Evolutionary conservation across 1,140 invertebrate genomes (phyloP), one percentile per base, ranked within the genome.

Genomic region (Parasteatoda tepidariorum): DNA sequence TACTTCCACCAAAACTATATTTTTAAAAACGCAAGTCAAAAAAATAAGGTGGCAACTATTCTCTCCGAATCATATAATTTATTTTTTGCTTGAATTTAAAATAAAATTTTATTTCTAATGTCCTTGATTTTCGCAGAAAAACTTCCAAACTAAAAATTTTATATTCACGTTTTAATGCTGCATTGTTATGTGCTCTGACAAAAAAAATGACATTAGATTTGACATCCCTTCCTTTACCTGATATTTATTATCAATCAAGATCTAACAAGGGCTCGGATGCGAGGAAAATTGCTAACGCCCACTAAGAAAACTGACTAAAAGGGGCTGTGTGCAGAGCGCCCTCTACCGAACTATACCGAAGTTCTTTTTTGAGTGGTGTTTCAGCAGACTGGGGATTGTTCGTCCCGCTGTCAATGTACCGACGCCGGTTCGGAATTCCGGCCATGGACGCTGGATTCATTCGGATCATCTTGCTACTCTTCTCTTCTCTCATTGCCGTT

Each of bases 341-440:
- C 68, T 71, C 68, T 71, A 18, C 68, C 24, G 66, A 68, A 68
- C 34, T 68, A 34, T 64, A 26, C 22, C 34, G 59, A 33, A 30
- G 59, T 55, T n/a, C 54, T 61, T 61, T 61, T 61, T 18, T 48
- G 38, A 48, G 71, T 57, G 61, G 34, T 34, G 26, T 28, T 28
- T 22, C 31, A 34, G 22, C 26, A 62, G 74, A 64, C 33, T n/a
- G 26, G 74, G 59, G 74, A 62, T 48, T 55, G 68, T 71, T 48
- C 59, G 74, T 64, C 54, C 74, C 59, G 74, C 33, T 24, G 74
- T 76, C 74, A 64, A 74, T 74, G 71, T 74, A 61, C 71, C 71
- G 71, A 74, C 71, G 71, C 71, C 71, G 71, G 71, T 74, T 74
- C 15, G 30, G 59, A 48, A 31, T 74, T 61, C 30, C 55, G 70